A percentile compares a stretch with the other conserved stretches of the same genome.
Conservation (phyloP, 2,888 invertebrate species). For the Epinotia brunnichana region DNA sequence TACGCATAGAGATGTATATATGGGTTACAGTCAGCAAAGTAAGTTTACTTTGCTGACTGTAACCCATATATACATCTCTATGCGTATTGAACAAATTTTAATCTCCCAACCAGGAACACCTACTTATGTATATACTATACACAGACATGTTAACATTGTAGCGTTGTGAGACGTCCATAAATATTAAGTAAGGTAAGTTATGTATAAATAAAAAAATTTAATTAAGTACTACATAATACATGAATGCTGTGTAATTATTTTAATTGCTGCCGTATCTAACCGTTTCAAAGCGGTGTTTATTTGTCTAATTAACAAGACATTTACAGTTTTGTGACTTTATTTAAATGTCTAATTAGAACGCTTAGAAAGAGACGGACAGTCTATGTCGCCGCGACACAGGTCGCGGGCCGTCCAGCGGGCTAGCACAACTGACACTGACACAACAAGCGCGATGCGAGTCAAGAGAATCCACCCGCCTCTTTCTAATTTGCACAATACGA, state of each 20-base stretch:
- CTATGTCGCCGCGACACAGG: no score
- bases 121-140: background rate
- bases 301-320: constrained; percentile 23
- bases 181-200: constrained; percentile 20
- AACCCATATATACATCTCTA: no score
- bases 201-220: background rate
- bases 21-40: no score
- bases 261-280: constrained; percentile 13
- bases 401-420: no score
- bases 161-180: constrained; percentile 8
- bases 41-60: no score
- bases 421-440: no score
- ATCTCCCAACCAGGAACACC: background rate
- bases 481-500: no score
- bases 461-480: no score
- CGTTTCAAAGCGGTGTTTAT: constrained; percentile 23
- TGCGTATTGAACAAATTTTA: no score
- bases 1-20: no score
- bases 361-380: no score
- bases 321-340: constrained; percentile 2
- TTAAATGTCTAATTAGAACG: background rate
- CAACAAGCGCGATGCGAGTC: no score
- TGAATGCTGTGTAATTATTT: constrained; percentile 11
- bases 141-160: constrained; percentile 11
- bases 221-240: constrained; percentile 1